These are phyloP conservation scores for Chaetorhynchus papuensis DNA, from an alignment of 2,113 vertebrate species.

Conservation along the genomic window DNA sequence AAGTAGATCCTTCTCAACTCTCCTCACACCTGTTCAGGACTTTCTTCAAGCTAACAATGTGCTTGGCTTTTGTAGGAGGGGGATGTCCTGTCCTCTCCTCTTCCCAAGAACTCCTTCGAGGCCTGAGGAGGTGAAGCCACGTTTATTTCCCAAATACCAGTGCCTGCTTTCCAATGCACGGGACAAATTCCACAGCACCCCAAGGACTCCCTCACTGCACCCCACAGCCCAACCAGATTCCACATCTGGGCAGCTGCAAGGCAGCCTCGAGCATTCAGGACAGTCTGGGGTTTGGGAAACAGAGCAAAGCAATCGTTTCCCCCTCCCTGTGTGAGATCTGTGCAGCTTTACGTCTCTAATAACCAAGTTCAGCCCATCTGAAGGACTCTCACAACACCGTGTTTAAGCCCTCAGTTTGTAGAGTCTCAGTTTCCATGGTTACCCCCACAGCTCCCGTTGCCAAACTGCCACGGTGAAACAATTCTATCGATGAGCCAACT, in stretches of 20 bases:
- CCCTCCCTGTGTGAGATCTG: background rate
- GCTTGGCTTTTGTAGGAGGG: background rate
- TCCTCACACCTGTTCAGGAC: background rate
- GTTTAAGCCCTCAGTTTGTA: conserved; percentile 25
- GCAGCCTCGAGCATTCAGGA: fast-evolving
- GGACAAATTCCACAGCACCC: background rate
- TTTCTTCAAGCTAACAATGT: background rate
- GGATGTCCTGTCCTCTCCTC: background rate
- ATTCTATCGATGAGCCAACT: conserved; percentile 52
- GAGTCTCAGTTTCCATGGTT: conserved; percentile 73
- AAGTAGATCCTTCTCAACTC: background rate
- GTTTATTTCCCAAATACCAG: fast-evolving
- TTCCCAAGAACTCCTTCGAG: fast-evolving
- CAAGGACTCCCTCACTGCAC: background rate
- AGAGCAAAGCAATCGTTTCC: background rate
- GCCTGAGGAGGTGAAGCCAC: background rate
- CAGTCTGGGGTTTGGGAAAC: background rate
- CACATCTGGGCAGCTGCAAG: background rate
- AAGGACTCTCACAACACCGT: background rate
- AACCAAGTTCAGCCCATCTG: background rate
- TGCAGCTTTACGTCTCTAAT: background rate
- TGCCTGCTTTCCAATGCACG: fast-evolving
- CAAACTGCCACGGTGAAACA: conserved; percentile 55
- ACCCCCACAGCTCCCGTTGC: conserved; percentile 43
- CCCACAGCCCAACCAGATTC: fast-evolving